phyloP scores from a whole-genome alignment of 2,113 vertebrate genomes.

The Tachycineta bicolor region DNA sequence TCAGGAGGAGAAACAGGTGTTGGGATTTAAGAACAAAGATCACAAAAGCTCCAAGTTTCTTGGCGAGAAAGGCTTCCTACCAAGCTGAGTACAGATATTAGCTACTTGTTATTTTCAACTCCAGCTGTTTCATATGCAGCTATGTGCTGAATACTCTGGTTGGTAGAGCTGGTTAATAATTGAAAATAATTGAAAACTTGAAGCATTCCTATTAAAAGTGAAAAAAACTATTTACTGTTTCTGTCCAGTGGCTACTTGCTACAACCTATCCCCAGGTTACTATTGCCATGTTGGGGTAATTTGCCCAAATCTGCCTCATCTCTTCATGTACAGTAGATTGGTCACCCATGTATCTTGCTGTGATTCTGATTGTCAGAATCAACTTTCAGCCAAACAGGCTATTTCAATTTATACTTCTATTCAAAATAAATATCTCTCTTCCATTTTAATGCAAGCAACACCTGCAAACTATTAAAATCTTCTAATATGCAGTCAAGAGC shows the following conservation, averaged over 20 bases:
- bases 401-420: not conserved
- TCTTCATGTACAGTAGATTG: not conserved
- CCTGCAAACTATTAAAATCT: not conserved
- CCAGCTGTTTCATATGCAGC: not conserved
- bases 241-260: not conserved
- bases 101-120: not conserved
- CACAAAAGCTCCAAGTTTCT: not conserved
- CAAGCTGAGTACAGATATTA: not conserved
- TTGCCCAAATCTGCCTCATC: not conserved
- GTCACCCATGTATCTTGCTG: not conserved
- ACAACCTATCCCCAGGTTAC: not conserved
- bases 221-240: not conserved
- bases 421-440: not conserved
- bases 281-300: not conserved
- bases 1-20: not conserved
- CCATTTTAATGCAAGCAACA: not conserved
- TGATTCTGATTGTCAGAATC: not conserved
- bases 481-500: not conserved
- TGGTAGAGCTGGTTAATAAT: not conserved
- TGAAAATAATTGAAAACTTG: not conserved
- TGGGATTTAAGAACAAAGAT: not conserved
- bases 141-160: not conserved
- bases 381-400: not conserved
- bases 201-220: not conserved
- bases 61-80: not conserved